Evolutionary conservation across 2,113 vertebrate species (phyloP), one percentile per base, ranked within the genome.

Genomic region (Scopus umbretta): DNA sequence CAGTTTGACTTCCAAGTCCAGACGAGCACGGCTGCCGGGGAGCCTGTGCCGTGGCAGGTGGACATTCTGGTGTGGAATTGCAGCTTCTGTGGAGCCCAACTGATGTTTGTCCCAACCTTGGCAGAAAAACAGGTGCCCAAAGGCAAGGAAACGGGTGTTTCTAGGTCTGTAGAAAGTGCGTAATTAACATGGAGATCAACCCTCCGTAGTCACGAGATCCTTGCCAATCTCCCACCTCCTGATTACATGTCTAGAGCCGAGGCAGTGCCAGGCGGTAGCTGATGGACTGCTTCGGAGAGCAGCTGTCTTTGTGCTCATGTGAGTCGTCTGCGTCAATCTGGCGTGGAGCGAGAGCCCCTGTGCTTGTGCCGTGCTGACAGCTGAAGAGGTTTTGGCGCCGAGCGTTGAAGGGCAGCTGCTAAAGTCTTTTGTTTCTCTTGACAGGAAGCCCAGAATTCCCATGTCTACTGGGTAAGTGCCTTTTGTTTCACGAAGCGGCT

Each of bases 361-460:
- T 80, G 80, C 80, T 22, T 32, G 50, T 47, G 87, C 90, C n/a
- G 21, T 10, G 82, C 88, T 36, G 92, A 56, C 94, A 96, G 95
- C 94, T 91, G 91, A 94, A 78, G 90, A 91, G 72, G 65, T 86
- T 93, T 96, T 95, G 96, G 94, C 32, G 1, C 78, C 9, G 23
- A 26, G 6, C 10, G 0, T 85, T 55, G 52, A 67, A 67, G 84
- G 71, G 50, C 76, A 96, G 59, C 93, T 76, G 93, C 96, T 93
- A 95, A 94, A 88, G n/a, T 96, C 88, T 96, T 92, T 91, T 97
- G 23, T 97, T 94, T 97, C 76, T 94, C 59, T 97, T 95, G 85
- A 92, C 97, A 99, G 99, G 99, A 99, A 98, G 99, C 99, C 89
- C 99, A 99, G 97, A 99, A 99, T 97, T 99, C 99, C 45, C 99